Percentiles rank a stretch among this genome's conserved stretches.
These are phyloP conservation scores for Enteromius treurensis DNA, from an alignment of 2,797 vertebrate genomes.

Conservation along the genomic window DNA sequence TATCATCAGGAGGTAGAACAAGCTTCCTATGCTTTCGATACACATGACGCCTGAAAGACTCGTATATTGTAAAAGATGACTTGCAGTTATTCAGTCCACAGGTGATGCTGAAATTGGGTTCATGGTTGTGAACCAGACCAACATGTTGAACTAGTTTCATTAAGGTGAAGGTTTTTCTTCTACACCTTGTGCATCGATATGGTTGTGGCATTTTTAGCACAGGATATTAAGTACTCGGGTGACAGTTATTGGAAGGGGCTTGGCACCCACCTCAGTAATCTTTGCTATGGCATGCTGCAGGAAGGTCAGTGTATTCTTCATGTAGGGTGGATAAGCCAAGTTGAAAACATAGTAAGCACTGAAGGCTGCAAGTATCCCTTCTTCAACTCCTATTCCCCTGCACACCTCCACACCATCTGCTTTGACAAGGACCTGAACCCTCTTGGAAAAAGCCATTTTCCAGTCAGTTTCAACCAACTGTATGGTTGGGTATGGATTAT, in stretches of 20 bases:
- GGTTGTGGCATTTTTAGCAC: conserved; percentile 2
- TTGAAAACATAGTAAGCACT: too few relatives aligned
- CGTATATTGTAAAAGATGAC: conserved; percentile 40
- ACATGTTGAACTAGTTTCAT: conserved; percentile 45
- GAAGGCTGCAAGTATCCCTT: too few relatives aligned
- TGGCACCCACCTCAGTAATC: too few relatives aligned
- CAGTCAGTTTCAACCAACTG: conserved; percentile 31
- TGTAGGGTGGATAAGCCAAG: neutral
- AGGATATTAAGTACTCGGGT: neutral
- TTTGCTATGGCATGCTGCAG: too few relatives aligned
- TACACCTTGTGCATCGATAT: conserved; percentile 20
- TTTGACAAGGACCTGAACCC: neutral
- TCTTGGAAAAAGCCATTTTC: conserved; percentile 32
- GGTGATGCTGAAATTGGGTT: conserved; percentile 43
- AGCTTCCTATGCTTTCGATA: conserved; percentile 17
- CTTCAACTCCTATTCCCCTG: neutral
- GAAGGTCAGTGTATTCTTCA: too few relatives aligned
- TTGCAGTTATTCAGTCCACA: conserved; percentile 49
- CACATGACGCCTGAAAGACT: conserved; percentile 39
- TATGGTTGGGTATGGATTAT: conserved; percentile 28
- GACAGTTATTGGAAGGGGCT: too few relatives aligned
- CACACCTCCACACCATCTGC: conserved; percentile 32
- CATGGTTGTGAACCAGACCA: conserved; percentile 46
- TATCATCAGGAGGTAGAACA: conserved; percentile 29
- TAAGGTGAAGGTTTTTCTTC: neutral